These are phyloP conservation scores for Adelosebastes latens DNA, from an alignment of 2,797 vertebrate species.

Conservation along the genomic window DNA sequence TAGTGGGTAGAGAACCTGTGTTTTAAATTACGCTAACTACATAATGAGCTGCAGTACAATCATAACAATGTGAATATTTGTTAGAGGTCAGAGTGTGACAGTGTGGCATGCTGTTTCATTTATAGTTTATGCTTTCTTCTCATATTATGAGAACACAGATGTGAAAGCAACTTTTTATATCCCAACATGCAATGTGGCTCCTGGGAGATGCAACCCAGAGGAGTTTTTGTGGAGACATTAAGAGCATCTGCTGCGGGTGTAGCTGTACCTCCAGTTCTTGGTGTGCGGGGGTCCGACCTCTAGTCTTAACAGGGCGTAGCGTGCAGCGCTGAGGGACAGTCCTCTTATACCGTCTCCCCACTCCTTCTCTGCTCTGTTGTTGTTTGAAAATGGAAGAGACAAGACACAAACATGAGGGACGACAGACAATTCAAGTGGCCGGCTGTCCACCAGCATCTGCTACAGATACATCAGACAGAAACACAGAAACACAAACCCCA, in stretches of 20 bases:
- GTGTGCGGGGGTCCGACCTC: conserved; percentile 97
- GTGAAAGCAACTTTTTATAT: background rate
- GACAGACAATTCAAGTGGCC: background rate
- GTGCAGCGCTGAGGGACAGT: conserved; percentile 93
- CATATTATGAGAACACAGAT: background rate
- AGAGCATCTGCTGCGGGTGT: background rate
- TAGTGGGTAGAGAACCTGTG: too few relatives aligned
- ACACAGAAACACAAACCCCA: background rate
- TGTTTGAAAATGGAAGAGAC: conserved; percentile 4
- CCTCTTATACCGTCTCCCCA: conserved; percentile 98
- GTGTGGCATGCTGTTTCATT: background rate
- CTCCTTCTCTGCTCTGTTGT: conserved; percentile 94
- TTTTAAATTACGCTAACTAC: background rate
- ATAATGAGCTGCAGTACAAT: background rate
- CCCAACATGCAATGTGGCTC: background rate
- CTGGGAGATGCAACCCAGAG: background rate
- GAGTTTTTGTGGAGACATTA: background rate
- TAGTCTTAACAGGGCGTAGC: conserved; percentile 91
- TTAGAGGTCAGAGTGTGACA: background rate
- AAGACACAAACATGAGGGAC: background rate
- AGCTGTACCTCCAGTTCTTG: conserved; percentile 95
- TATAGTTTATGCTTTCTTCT: background rate
- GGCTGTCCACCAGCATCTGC: background rate
- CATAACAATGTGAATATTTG: background rate
- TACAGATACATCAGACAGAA: background rate